Percentiles rank a stretch among this genome's conserved stretches.
Conservation (phyloP, 2,888 invertebrate genomes). For the Conistra vaccinii region DNA sequence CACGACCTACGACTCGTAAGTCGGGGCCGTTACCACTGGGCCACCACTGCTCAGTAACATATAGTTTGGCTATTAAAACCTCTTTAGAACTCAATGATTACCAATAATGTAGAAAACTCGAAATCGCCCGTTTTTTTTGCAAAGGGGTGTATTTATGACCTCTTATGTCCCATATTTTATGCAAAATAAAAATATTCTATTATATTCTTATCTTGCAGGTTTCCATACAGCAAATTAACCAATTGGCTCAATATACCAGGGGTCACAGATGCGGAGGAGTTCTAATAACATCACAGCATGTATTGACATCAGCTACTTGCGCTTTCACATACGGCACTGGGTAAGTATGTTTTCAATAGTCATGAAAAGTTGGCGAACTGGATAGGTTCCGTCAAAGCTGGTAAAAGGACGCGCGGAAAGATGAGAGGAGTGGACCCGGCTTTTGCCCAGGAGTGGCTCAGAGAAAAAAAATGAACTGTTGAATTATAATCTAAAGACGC, state of each 20-base stretch:
- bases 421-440: neutral
- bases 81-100: too few species aligned
- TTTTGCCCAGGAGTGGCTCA: neutral
- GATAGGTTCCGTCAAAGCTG: neutral
- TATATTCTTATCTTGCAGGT: conserved; percentile 52
- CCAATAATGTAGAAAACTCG: too few species aligned
- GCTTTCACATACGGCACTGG: conserved; percentile 17
- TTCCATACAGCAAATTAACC: conserved; percentile 63
- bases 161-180: neutral
- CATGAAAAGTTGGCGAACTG: neutral
- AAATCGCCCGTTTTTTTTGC: too few species aligned
- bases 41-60: too few species aligned
- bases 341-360: conserved; percentile 48
- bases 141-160: too few species aligned
- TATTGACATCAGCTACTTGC: conserved; percentile 70
- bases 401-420: neutral
- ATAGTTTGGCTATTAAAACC: too few species aligned
- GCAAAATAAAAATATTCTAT: neutral
- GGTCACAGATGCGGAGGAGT: conserved; percentile 73
- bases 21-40: too few species aligned
- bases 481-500: too few species aligned
- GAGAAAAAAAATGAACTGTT: neutral
- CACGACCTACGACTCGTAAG: too few species aligned
- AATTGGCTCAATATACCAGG: conserved; percentile 14
- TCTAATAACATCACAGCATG: conserved; percentile 67